Evolutionary conservation across 2,888 invertebrate species (phyloP).

Genomic region (Antheraea yamamai): DNA sequence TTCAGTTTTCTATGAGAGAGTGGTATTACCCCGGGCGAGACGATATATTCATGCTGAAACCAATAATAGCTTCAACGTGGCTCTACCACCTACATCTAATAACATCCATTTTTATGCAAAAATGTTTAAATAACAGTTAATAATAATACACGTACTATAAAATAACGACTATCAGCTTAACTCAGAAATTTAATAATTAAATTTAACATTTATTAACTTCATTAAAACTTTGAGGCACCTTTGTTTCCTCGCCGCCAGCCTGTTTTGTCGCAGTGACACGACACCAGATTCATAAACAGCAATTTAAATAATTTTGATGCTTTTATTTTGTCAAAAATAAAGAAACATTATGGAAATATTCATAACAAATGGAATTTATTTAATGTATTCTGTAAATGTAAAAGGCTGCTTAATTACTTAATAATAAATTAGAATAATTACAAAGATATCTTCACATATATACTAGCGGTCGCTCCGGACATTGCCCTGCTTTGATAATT

Average conservation of each 20-base stretch:
- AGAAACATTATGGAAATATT: neutral
- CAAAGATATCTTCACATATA: too few species aligned
- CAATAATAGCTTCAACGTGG: too few species aligned
- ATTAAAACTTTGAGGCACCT: constrained; percentile 23
- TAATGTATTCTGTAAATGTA: too few species aligned
- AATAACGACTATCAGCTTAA: constrained; percentile 14
- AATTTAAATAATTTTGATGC: constrained; percentile 5
- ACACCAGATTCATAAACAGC: constrained; percentile 1
- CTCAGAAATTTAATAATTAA: constrained; percentile 22
- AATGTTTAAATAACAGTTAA: neutral
- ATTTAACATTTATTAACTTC: constrained; percentile 22
- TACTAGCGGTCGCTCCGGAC: too few species aligned
- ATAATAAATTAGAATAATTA: too few species aligned
- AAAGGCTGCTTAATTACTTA: too few species aligned
- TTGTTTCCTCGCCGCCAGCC: constrained; percentile 20
- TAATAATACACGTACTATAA: neutral
- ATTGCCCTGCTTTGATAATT: too few species aligned
- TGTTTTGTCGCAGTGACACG: constrained; percentile 19
- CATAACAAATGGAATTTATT: too few species aligned
- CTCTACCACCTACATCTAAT: too few species aligned
- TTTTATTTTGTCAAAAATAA: neutral
- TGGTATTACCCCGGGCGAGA: too few species aligned
- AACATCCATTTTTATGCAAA: neutral
- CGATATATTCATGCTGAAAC: too few species aligned
- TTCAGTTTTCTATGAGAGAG: too few species aligned